phyloP scores from a whole-genome alignment of 2,888 invertebrate genomes.

The Aricia artaxerxes region DNA sequence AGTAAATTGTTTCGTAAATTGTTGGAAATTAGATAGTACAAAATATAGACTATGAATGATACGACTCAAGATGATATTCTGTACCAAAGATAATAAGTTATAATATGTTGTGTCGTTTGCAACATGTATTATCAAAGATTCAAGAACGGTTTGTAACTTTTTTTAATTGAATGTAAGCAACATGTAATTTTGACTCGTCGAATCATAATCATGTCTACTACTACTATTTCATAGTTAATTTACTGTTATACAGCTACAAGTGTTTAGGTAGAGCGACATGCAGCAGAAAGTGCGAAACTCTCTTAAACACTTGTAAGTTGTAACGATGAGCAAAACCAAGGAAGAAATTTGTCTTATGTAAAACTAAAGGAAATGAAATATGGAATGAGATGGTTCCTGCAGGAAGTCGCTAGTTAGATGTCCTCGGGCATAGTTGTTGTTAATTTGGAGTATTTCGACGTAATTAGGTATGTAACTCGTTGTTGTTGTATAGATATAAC shows the following conservation, averaged over 20 bases:
- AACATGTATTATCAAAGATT: neutral
- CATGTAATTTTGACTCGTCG: neutral
- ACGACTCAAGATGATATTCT: neutral
- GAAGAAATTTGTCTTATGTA: neutral
- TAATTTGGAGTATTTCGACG: slow-evolving; percentile 61
- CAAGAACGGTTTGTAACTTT: neutral
- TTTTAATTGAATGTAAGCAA: neutral
- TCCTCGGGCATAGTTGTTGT: slow-evolving; percentile 55
- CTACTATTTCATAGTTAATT: neutral
- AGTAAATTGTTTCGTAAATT: neutral
- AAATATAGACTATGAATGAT: neutral
- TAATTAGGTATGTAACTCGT: slow-evolving; percentile 70
- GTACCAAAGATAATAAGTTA: neutral
- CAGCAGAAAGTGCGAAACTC: neutral
- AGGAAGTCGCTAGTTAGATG: slow-evolving; percentile 34
- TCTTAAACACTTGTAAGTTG: neutral
- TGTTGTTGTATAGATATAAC: slow-evolving; percentile 76
- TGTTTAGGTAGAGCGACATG: neutral
- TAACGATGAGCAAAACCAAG: neutral
- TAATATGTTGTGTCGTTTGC: too few species aligned
- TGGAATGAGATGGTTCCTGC: slow-evolving; percentile 37
- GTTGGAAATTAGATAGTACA: neutral
- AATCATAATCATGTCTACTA: neutral
- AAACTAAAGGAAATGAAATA: slow-evolving; percentile 25
- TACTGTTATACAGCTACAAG: neutral